Conservation (phyloP, 2,888 invertebrate species). For the Pedicia rivosa region DNA sequence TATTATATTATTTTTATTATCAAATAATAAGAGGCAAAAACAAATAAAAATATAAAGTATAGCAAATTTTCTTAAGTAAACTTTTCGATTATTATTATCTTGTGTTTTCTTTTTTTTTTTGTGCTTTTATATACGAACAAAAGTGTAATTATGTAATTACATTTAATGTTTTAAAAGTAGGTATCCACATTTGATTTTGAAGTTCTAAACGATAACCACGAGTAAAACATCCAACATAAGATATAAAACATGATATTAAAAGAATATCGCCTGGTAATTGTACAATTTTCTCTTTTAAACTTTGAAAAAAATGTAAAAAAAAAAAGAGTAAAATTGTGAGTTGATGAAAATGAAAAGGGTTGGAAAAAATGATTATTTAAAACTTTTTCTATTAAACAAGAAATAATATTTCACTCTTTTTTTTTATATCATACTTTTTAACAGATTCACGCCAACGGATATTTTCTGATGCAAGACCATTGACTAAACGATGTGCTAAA, state of each 20-base stretch:
- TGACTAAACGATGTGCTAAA: constrained; percentile 80
- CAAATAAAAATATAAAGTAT: too few species aligned
- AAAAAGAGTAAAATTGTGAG: constrained; percentile 1
- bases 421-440: constrained; percentile 23
- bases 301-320: constrained; percentile 24
- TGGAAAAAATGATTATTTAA: too few species aligned
- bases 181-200: constrained; percentile 64
- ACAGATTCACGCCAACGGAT: constrained; percentile 62
- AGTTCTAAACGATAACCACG: constrained; percentile 65
- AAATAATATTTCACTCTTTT: not conserved
- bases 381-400: not conserved
- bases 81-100: too few species aligned
- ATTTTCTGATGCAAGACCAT: constrained; percentile 86
- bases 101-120: too few species aligned
- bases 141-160: too few species aligned
- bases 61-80: too few species aligned
- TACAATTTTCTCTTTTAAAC: constrained; percentile 49
- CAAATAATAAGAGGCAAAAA: too few species aligned
- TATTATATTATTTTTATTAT: too few species aligned
- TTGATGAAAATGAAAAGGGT: too few species aligned
- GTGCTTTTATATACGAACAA: too few species aligned
- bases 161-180: constrained; percentile 50
- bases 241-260: constrained; percentile 80
- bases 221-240: constrained; percentile 89
- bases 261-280: constrained; percentile 83